These are phyloP conservation scores for Misgurnus anguillicaudatus DNA, from an alignment of 2,113 vertebrate genomes.

Conservation along the genomic window DNA sequence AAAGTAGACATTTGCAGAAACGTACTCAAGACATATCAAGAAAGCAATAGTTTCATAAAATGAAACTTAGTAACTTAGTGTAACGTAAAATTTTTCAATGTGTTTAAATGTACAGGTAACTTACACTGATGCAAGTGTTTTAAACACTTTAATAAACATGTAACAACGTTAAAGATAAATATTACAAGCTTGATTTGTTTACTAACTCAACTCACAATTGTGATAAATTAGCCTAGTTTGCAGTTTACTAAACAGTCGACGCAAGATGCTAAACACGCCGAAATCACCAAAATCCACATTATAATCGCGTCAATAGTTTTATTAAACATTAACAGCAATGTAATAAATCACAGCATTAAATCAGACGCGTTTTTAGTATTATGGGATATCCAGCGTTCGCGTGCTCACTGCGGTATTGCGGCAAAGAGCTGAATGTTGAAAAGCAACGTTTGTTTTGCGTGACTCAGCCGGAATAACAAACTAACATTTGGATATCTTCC, in stretches of 20 bases:
- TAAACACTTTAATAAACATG: neutral
- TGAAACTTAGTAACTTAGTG: too few species aligned
- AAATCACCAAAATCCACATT: neutral
- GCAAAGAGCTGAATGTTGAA: conserved; percentile 56
- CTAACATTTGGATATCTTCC: neutral
- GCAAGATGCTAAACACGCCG: neutral
- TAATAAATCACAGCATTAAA: too few species aligned
- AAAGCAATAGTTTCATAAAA: too few species aligned
- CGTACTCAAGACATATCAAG: too few species aligned
- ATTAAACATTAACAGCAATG: neutral
- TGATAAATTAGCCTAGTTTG: neutral
- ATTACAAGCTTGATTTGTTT: neutral
- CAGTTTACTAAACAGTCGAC: too few species aligned
- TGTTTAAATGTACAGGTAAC: too few species aligned
- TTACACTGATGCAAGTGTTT: too few species aligned
- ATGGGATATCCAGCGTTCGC: neutral
- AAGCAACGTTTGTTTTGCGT: conserved; percentile 43
- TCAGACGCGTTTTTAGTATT: neutral
- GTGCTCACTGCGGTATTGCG: conserved; percentile 59
- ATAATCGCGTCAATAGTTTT: neutral
- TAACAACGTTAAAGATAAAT: neutral
- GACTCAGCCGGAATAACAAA: conserved; percentile 69
- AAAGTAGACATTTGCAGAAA: too few species aligned
- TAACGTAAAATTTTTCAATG: too few species aligned
- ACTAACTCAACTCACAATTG: neutral